Base-by-base conservation (phyloP, 2,113 vertebrate species). In the Suncus etruscus region DNA sequence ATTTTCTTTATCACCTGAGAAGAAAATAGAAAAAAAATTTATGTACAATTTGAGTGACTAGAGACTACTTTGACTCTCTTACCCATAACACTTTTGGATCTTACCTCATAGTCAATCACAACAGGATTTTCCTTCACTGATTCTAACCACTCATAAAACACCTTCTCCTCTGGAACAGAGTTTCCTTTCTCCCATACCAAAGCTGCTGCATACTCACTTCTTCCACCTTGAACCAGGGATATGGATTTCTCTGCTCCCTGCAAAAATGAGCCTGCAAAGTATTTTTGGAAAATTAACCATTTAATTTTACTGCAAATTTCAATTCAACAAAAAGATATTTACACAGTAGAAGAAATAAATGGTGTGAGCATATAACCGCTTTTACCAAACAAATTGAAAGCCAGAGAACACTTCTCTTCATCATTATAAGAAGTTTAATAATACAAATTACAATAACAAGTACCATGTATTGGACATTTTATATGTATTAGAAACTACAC, bases 121-220 rank as follows among this genome's bases (percentile, higher is more conserved):
- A 89, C 80, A 0, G 98, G 99, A 93, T 99, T 99, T 22, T 99
- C 99, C 29, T 98, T 98, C 15, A 98, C 96, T 0, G 99, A 99
- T 79, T 98, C 97, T 54, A 98, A 92, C 99, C 99, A 99, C 82
- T 99, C 92, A 72, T 83, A 97, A 95, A 97, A 99, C 32, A 95
- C 66, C 0, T 3, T 87, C 9, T 95, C 86, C 16, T 96, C 95
- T 0, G 99, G 98, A 84, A 97, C 88, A 1, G 96, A 50, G 0
- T 95, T 97, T 18, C 97, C 97, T 87, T 97, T 98, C 89, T 99
- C 98, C 98, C 98, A 99, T 3, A 98, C 98, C 94, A 99, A 96
- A 86, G 98, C 98, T 6, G 98, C 98, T 0, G 98, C 97, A 11
- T 98, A 98, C 61, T 98, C 96, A n/a, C 97, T 54, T 79, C 98